Evolutionary conservation across 2,888 invertebrate genomes (phyloP), one percentile per base, ranked within the genome.

Genomic region (Dryadula phaetusa): DNA sequence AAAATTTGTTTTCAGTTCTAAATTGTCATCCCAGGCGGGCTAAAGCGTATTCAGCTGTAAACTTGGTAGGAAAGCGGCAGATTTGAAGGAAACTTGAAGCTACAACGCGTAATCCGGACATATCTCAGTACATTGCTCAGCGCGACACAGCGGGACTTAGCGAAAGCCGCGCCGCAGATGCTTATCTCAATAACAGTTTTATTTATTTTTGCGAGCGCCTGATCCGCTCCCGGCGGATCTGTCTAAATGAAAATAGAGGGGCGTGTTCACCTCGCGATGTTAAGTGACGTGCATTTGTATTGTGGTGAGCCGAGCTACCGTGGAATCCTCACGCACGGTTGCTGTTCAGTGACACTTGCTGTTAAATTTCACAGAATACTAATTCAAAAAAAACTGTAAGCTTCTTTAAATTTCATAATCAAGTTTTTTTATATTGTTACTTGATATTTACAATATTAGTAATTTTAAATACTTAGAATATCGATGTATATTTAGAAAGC

Each of bases 131-230:
- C 90, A 90, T 88, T 88, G 88, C 89, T 90, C 90, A 88, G 82
- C 84, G 90, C 89, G 90, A 89, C 90, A 88, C 90, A 85, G 84
- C 85, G 88, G 90, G 91, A 89, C 90, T 92, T 91, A 91, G 90
- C 84, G 87, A 90, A 90, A 90, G 89, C 90, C 90, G 84, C 83
- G 82, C 83, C 80, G 88, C 91, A 92, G 91, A 92, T 91, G 91
- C 88, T 92, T 92, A 91, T 91, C 92, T 88, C 92, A 92, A 92
- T 92, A 92, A 92, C 92, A 92, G 90, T 92, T 92, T 92, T 92
- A 92, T 92, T 92, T 92, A 92, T 92, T 92, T 92, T 91, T 91
- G 88, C 88, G 84, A 86, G 86, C 86, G 85, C 72, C 84, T 90
- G 89, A 91, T 91, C 91, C 89, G 72, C 86, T 86, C 86, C 85